Conservation (phyloP, 2,888 invertebrate species). For the Agriotes lineatus region DNA sequence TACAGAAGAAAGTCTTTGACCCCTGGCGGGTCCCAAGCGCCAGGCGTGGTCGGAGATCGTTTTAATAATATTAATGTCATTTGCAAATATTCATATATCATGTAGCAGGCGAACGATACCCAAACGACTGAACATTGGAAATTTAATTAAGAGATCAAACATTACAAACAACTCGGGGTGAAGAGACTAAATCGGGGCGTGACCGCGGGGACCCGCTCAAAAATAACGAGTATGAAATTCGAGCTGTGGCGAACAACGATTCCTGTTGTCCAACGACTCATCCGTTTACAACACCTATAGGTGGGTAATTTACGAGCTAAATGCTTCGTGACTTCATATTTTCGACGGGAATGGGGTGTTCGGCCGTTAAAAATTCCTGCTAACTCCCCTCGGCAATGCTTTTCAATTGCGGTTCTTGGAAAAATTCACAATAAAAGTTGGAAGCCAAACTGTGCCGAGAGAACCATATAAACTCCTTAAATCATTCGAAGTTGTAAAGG, state of each 20-base stretch:
- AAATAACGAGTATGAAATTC: constrained; percentile 2
- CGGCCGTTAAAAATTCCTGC: no score
- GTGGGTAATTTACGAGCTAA: constrained; percentile 15
- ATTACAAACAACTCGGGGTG: background rate
- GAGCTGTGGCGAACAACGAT: background rate
- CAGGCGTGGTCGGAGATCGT: background rate
- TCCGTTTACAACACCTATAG: constrained; percentile 7
- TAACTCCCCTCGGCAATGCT: no score
- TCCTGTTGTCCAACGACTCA: background rate
- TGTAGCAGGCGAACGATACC: background rate
- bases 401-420: no score
- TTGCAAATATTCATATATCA: background rate
- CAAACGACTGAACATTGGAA: background rate
- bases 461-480: background rate
- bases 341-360: background rate
- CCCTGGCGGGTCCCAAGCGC: no score
- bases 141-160: constrained; percentile 15
- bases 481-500: background rate
- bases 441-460: background rate
- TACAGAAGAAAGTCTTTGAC: no score
- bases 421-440: no score
- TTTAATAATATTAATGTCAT: constrained; percentile 9
- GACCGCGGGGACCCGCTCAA: constrained; percentile 8
- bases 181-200: constrained; percentile 3
- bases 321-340: constrained; percentile 11